phyloP scores from a whole-genome alignment of 2,888 invertebrate genomes.

The Oxytorus armatus region DNA sequence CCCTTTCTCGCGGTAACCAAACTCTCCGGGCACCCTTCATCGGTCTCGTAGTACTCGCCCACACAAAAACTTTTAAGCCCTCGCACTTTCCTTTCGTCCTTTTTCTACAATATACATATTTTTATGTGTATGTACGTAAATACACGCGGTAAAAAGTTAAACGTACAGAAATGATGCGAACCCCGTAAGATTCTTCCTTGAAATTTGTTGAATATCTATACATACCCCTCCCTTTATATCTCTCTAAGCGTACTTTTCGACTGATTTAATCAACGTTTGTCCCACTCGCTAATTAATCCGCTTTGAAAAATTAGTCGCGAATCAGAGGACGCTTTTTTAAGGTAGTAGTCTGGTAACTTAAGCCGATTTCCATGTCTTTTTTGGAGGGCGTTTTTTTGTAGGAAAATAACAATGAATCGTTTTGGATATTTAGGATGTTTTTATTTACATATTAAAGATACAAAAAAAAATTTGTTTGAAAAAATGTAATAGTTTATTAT shows the following conservation, averaged over 20 bases:
- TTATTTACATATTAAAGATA: too few relatives aligned
- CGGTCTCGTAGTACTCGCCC: constrained; percentile 71
- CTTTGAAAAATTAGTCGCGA: constrained; percentile 79
- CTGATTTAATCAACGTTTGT: constrained; percentile 82
- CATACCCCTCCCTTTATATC: constrained; percentile 11
- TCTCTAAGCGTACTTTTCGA: constrained; percentile 78
- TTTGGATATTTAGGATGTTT: too few relatives aligned
- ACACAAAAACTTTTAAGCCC: constrained; percentile 80
- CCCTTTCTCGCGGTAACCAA: not conserved
- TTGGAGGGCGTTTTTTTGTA: too few relatives aligned
- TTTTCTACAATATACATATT: constrained; percentile 14
- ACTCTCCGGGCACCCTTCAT: constrained; percentile 61
- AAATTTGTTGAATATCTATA: constrained; percentile 75
- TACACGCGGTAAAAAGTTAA: not conserved
- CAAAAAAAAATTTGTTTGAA: too few relatives aligned
- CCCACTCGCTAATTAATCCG: constrained; percentile 76
- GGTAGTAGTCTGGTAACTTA: too few relatives aligned
- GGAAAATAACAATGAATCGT: too few relatives aligned
- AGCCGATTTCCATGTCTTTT: too few relatives aligned
- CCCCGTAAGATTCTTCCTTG: constrained; percentile 64
- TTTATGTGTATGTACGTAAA: not conserved
- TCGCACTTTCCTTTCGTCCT: constrained; percentile 60
- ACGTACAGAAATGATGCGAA: constrained; percentile 18
- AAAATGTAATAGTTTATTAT: too few relatives aligned
- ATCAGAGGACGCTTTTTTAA: constrained; percentile 39